Base-by-base conservation (phyloP, 2,113 vertebrate species). In the Phaethon lepturus region DNA sequence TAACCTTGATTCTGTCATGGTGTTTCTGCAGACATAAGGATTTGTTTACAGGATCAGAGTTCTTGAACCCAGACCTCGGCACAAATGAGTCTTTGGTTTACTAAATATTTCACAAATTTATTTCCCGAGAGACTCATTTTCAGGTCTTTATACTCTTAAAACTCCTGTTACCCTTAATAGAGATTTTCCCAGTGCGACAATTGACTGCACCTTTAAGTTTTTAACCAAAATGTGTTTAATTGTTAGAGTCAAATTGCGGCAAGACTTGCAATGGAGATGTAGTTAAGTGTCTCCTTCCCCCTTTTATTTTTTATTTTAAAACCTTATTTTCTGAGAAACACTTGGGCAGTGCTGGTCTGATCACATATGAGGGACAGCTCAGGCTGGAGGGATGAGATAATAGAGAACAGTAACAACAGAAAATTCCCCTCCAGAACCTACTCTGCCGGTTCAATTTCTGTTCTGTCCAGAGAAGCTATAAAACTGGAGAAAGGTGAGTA, bases 401-500 rank as follows among this genome's bases (percentile, higher is more conserved):
- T 95, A 95, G 86, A 96, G 94, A 94, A 76, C 17, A 90, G 71
- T 53, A 69, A 64, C 71, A 95, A 80, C 90, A 96, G 97, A 98
- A 98, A 97, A 94, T 94, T 94, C 79, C 40, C 77, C 94, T 97
- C 71, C 86, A 97, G 96, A 97, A 96, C 79, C 94, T 94, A 85
- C 86, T 96, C 94, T 98, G 95, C 88, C 84, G 95, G 90, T 97
- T 98, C 97, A 98, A 98, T 98, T 98, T 98, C 96, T 92, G 40
- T 96, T 92, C 97, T 98, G 98, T 98, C 98, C 97, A 97, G 96
- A 98, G 87, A 77, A 98, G 97, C 95, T 97, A 96, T 98, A 97
- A 98, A 98, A 97, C 85, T 94, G 66, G 76, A 96, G 96, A 95
- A 98, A 98, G 97, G 98, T 98, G 98, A 98, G 95, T 98, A 98